Evolutionary conservation across 2,888 invertebrate species (phyloP).

Genomic region (Ennomos erosarius): DNA sequence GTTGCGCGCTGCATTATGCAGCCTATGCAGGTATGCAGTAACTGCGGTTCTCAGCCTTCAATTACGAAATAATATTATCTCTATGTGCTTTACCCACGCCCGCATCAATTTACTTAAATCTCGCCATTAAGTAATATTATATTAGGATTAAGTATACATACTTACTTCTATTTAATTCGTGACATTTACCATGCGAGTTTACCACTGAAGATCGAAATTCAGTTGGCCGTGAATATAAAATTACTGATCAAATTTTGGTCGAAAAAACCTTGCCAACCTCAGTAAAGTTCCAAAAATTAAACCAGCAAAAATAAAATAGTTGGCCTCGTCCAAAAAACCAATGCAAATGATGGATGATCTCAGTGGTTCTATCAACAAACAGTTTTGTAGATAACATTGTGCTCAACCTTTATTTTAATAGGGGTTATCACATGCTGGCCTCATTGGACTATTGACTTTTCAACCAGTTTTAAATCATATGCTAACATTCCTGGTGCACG

Average conservation of each 20-base stretch:
- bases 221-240: too few species aligned
- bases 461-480: slow-evolving; percentile 21
- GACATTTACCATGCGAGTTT: too few species aligned
- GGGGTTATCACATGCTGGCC: slow-evolving; percentile 27
- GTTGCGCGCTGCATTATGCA: slow-evolving; percentile 25
- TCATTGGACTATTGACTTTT: slow-evolving; percentile 24
- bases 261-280: too few species aligned
- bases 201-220: too few species aligned
- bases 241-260: too few species aligned
- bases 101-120: too few species aligned
- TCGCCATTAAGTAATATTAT: too few species aligned
- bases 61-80: slow-evolving; percentile 30
- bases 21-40: slow-evolving; percentile 27
- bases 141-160: too few species aligned
- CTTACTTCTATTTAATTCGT: too few species aligned
- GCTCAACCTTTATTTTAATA: slow-evolving; percentile 12
- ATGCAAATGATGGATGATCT: slow-evolving; percentile 47
- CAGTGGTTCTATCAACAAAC: slow-evolving; percentile 44
- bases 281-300: too few species aligned
- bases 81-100: background rate
- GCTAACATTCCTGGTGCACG: background rate
- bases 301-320: too few species aligned
- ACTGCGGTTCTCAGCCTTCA: slow-evolving; percentile 28
- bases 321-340: background rate
- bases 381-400: slow-evolving; percentile 40